A percentile compares a stretch with the other conserved stretches of the same genome.
phyloP scores from a whole-genome alignment of 1,140 invertebrate genomes.

The Bicyclus anynana region DNA sequence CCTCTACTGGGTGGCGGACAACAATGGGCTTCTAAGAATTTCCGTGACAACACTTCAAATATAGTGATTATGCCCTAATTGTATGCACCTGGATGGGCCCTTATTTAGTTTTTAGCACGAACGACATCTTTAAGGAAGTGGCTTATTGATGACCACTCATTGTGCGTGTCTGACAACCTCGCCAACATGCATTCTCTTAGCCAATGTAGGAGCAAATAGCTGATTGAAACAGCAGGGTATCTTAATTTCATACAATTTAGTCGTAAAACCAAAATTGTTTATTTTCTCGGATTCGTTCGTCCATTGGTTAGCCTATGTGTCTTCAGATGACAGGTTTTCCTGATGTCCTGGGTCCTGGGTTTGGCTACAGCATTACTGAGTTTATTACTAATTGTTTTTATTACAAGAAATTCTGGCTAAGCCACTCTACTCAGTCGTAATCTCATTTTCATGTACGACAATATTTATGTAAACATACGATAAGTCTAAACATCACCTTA shows the following conservation, averaged over 20 bases:
- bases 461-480: no score
- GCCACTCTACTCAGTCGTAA: no score
- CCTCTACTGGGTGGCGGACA: conserved; percentile 62
- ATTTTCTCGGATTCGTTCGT: no score
- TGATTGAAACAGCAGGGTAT: background rate
- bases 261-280: no score
- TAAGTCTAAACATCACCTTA: no score
- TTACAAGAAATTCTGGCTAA: no score
- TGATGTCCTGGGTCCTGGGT: no score
- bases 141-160: conserved; percentile 56
- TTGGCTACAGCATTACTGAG: no score
- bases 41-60: conserved; percentile 71
- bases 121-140: conserved; percentile 50
- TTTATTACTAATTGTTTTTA: no score
- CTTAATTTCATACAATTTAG: background rate
- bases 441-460: no score
- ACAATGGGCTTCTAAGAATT: conserved; percentile 59
- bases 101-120: conserved; percentile 64
- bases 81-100: conserved; percentile 65
- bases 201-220: background rate
- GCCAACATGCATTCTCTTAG: conserved; percentile 37
- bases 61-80: conserved; percentile 72
- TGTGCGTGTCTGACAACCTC: conserved; percentile 44
- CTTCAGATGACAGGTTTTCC: no score
- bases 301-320: no score